Evolutionary conservation across 1,140 invertebrate genomes (phyloP).

Genomic region (Lycorma delicatula): DNA sequence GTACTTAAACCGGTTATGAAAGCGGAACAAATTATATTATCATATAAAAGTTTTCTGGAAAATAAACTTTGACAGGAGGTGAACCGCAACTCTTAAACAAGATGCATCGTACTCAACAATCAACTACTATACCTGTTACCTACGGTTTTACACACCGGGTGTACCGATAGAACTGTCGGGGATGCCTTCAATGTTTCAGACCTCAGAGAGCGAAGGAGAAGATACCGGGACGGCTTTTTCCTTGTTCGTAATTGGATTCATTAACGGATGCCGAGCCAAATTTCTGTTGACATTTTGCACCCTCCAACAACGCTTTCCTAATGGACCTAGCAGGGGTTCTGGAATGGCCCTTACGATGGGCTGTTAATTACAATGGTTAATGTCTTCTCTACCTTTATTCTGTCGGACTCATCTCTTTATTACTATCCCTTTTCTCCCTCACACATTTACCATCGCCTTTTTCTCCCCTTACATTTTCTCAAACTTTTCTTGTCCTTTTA

Average conservation of each 20-base stretch:
- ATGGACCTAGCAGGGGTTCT: too few relatives aligned
- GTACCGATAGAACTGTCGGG: too few relatives aligned
- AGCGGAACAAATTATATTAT: not conserved
- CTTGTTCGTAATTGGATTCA: constrained; percentile 1
- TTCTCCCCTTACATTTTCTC: not conserved
- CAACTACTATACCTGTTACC: too few relatives aligned
- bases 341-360: not conserved
- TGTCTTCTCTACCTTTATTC: not conserved
- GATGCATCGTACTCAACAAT: not conserved
- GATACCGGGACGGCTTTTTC: constrained; percentile 3
- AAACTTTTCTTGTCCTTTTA: not conserved
- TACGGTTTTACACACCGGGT: too few relatives aligned
- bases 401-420: not conserved
- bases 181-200: too few relatives aligned
- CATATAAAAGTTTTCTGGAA: not conserved
- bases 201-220: too few relatives aligned
- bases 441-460: not conserved
- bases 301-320: not conserved
- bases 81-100: constrained; percentile 2
- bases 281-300: constrained; percentile 6
- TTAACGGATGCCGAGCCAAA: constrained; percentile 3
- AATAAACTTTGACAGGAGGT: not conserved
- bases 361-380: constrained; percentile 4
- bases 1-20: constrained; percentile 6
- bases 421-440: not conserved